phyloP scores from a whole-genome alignment of 1,140 invertebrate genomes.

The Hesperophylax magnus region DNA sequence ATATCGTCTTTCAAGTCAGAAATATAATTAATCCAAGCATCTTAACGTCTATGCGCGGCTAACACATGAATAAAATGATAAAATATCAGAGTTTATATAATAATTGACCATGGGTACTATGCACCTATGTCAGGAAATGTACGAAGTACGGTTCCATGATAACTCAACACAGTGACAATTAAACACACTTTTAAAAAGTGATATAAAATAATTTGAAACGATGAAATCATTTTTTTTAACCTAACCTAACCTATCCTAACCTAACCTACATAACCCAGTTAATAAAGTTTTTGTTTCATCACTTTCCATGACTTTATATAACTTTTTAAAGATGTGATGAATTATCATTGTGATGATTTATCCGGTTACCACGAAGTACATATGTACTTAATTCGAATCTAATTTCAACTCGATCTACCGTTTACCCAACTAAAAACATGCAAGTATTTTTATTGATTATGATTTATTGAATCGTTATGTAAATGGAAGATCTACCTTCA shows the following conservation, averaged over 20 bases:
- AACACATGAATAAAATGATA: background rate
- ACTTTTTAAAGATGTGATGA: no score
- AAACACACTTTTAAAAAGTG: no score
- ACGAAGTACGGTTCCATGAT: no score
- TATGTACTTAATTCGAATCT: background rate
- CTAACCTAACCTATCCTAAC: no score
- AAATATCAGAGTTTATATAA: background rate
- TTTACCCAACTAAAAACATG: background rate
- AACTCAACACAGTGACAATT: no score
- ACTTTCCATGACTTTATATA: no score
- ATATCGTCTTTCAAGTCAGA: background rate
- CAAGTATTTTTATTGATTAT: background rate
- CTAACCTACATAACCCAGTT: no score
- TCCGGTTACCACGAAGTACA: background rate
- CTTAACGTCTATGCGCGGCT: background rate
- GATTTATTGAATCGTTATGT: conserved; percentile 16
- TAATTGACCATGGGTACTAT: background rate
- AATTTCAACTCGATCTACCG: background rate
- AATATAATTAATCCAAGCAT: background rate
- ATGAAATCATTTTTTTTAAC: no score
- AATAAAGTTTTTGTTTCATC: no score
- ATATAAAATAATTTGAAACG: no score
- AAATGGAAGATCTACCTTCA: background rate
- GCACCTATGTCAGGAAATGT: background rate
- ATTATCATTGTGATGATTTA: no score